These are phyloP conservation scores for Psylliodes chrysocephalus DNA, from an alignment of 2,888 invertebrate species.

Conservation along the genomic window DNA sequence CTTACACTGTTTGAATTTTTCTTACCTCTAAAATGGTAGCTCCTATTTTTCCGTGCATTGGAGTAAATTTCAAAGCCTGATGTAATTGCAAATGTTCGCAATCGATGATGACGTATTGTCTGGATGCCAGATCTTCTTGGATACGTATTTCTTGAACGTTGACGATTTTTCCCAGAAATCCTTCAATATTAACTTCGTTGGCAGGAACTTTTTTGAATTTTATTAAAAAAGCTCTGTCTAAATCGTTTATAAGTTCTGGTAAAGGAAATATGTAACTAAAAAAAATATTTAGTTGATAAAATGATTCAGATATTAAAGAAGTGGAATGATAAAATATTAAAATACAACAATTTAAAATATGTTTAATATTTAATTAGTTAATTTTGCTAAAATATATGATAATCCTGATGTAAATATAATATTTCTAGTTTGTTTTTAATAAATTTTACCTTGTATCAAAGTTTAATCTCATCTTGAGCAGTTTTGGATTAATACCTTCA, in stretches of 20 bases:
- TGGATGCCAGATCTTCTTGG: constrained; percentile 29
- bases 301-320: too few relatives aligned
- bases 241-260: background rate
- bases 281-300: too few relatives aligned
- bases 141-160: constrained; percentile 3
- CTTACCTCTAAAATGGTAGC: constrained; percentile 35
- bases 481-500: constrained; percentile 21
- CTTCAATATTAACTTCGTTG: background rate
- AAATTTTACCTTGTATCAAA: background rate
- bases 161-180: background rate
- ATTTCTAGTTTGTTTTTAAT: too few relatives aligned
- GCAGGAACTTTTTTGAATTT: background rate
- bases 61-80: constrained; percentile 33
- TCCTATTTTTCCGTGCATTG: constrained; percentile 30
- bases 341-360: too few relatives aligned
- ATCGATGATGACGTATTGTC: constrained; percentile 33
- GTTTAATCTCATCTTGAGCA: background rate
- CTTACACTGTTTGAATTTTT: too few relatives aligned
- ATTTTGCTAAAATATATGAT: too few relatives aligned
- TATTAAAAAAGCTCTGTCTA: background rate
- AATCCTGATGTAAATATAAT: too few relatives aligned
- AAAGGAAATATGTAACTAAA: constrained; percentile 1
- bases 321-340: too few relatives aligned
- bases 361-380: too few relatives aligned
- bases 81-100: constrained; percentile 25